Conservation (phyloP, 2,797 vertebrate genomes). For the Loris lydekkerianus region DNA sequence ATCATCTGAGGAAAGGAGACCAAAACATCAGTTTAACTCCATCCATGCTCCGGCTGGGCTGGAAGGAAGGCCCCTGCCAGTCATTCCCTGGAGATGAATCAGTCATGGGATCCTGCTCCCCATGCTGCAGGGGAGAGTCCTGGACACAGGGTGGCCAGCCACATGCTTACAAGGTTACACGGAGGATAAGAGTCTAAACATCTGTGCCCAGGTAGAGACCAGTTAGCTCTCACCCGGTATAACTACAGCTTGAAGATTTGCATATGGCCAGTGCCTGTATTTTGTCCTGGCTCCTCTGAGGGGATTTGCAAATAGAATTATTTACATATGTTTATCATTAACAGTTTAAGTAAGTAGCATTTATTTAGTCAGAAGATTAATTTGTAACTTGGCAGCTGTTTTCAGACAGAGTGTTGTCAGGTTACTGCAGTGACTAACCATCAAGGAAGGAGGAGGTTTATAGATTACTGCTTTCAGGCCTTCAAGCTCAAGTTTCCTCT, state of each 20-base stretch:
- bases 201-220: neutral
- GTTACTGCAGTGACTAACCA: constrained; percentile 69
- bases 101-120: neutral
- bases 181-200: neutral
- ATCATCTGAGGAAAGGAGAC: neutral
- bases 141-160: neutral
- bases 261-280: constrained; percentile 65
- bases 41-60: neutral
- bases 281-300: constrained; percentile 75
- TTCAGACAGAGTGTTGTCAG: constrained; percentile 74
- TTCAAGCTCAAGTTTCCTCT: constrained; percentile 22
- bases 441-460: constrained; percentile 60
- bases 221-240: neutral
- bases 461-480: constrained; percentile 46
- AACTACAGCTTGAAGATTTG: constrained; percentile 53
- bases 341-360: constrained; percentile 77
- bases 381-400: constrained; percentile 77
- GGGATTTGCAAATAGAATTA: constrained; percentile 79
- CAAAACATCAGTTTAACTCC: neutral
- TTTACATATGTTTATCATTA: constrained; percentile 79
- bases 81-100: neutral
- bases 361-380: constrained; percentile 81
- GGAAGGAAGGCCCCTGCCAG: constrained; percentile 19
- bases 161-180: neutral
- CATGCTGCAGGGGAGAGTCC: neutral